Evolutionary conservation across 2,888 invertebrate species (phyloP).

Genomic region (Diarsia dahlii): DNA sequence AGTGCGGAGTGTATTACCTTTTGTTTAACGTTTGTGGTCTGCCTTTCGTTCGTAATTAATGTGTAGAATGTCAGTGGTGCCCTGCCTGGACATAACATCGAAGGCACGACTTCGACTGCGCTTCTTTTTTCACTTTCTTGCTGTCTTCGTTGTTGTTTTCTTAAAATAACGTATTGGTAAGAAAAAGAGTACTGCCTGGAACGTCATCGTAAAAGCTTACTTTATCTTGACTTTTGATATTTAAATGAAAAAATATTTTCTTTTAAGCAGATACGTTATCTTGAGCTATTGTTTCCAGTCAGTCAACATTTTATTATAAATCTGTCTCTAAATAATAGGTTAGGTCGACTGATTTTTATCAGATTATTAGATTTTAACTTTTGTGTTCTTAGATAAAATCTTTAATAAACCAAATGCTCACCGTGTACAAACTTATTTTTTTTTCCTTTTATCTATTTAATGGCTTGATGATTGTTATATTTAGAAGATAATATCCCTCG

Average conservation of each 20-base stretch:
- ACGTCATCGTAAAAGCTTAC: conserved; percentile 22
- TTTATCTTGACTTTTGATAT: conserved; percentile 38
- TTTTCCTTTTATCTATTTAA: neutral
- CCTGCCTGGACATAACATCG: conserved; percentile 63
- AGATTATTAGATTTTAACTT: conserved; percentile 1
- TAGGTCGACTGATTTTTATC: neutral
- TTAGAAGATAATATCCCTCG: neutral
- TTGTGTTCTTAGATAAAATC: neutral
- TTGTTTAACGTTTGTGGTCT: conserved; percentile 78
- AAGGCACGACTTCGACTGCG: conserved; percentile 64
- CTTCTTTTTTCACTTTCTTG: conserved; percentile 60
- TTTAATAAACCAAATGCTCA: neutral
- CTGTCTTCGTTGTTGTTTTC: conserved; percentile 44
- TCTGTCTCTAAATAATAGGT: neutral
- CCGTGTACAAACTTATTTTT: neutral
- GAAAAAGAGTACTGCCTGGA: conserved; percentile 26
- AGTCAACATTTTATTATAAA: conserved; percentile 24
- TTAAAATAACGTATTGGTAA: conserved; percentile 54
- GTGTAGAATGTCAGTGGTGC: conserved; percentile 69
- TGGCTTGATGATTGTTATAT: neutral
- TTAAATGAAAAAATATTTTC: conserved; percentile 33
- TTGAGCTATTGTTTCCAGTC: conserved; percentile 50
- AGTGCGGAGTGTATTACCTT: conserved; percentile 81
- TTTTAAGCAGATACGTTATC: conserved; percentile 27
- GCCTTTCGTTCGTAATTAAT: conserved; percentile 82